Evolutionary conservation across 2,797 vertebrate genomes (phyloP), one percentile per base, ranked within the genome.

Genomic region (Danio choprae): DNA sequence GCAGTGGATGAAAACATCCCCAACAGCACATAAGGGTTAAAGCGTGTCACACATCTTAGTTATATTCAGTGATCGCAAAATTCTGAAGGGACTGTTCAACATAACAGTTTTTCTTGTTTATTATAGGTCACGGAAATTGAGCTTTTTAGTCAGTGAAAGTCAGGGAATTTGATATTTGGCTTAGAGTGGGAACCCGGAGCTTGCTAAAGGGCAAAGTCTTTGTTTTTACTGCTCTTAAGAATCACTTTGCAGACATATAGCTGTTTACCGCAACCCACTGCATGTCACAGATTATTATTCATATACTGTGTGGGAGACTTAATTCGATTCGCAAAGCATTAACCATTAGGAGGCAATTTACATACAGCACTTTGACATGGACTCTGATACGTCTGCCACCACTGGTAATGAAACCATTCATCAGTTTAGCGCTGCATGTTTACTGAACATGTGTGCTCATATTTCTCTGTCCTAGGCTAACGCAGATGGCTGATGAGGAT

Each of bases 391-490:
- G 72, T 80, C 13, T 51, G 44, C 67, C 71, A 78, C 79, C 59
- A 81, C 48, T 12, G 71, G 58, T 81, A 84, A 86, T 84, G 83
- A 81, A 84, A 84, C 58, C 81, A 84, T 83, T 83, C 50, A 81
- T 86, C 81, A 84, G 78, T 74, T 81, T 55, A 63, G 62, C 43
- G 43, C 68, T 73, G 76, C 15, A 53, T 81, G 56, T 84, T 86
- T 80, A 76, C 80, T 12, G 51, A 81, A 79, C 41, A 64, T 58
- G 70, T 64, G 36, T n/a, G 48, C 70, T 86, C 78, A 68, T 81
- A 81, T 82, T 78, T 86, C 77, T 82, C 73, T 51, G 60, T 84
- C 74, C 62, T 22, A 67, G 36, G 55, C 46, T 69, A 73, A 64
- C 59, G 68, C 50, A 60, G 74, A 83, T 84, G 77, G 78, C 81